Conservation (phyloP, 2,888 invertebrate genomes). For the Tachina grossa region DNA sequence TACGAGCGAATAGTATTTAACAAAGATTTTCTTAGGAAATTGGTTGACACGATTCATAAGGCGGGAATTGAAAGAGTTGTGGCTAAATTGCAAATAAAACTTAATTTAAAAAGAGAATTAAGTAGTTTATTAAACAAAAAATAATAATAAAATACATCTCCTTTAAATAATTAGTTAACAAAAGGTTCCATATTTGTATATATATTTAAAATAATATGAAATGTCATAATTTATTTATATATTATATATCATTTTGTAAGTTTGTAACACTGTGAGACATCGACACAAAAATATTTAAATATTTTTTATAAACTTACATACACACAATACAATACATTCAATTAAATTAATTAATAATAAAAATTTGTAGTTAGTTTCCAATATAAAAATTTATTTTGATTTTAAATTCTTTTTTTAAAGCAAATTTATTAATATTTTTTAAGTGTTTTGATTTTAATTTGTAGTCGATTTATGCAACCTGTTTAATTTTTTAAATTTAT, state of each 20-base stretch:
- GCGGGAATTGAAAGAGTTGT: slow-evolving; percentile 13
- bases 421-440: neutral
- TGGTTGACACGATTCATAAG: slow-evolving; percentile 14
- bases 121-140: neutral
- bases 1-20: slow-evolving; percentile 85
- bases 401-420: slow-evolving; percentile 4
- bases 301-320: neutral
- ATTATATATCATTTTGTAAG: neutral
- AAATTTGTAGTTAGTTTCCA: slow-evolving; percentile 3
- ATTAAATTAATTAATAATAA: neutral
- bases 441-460: slow-evolving; percentile 30
- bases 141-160: neutral
- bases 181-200: neutral
- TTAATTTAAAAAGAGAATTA: neutral
- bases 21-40: slow-evolving; percentile 23
- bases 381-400: neutral
- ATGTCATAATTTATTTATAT: neutral
- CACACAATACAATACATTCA: slow-evolving; percentile 41
- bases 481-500: slow-evolving; percentile 8
- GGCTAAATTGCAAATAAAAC: neutral
- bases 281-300: neutral
- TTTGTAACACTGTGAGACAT: slow-evolving; percentile 7
- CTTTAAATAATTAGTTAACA: neutral
- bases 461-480: neutral
- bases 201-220: neutral